A percentile compares a stretch with the other conserved stretches of the same genome.
Conservation (phyloP, 2,113 vertebrate species). For the Romanogobio albipinnatus region DNA sequence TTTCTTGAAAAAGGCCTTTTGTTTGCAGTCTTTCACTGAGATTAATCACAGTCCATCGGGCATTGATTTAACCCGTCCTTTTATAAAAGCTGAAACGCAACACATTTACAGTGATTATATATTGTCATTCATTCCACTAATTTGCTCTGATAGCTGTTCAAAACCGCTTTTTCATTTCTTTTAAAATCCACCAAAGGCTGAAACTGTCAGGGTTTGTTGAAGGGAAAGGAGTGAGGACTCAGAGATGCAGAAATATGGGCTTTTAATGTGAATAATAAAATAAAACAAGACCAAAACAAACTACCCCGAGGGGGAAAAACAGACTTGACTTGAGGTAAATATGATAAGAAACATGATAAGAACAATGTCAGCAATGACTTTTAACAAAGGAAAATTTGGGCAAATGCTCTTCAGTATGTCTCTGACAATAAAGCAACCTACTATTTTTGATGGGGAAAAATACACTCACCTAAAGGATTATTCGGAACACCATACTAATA, state of each 20-base stretch:
- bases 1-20: not conserved
- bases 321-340: too few relatives aligned
- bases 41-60: not conserved
- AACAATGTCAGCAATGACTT: not conserved
- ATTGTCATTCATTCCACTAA: not conserved
- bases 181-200: constrained; percentile 1
- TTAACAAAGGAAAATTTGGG: not conserved
- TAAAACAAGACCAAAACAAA: too few relatives aligned
- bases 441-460: not conserved
- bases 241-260: too few relatives aligned
- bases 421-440: not conserved
- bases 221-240: too few relatives aligned
- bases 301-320: too few relatives aligned
- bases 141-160: not conserved
- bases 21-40: not conserved
- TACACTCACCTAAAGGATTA: too few relatives aligned
- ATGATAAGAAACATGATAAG: not conserved
- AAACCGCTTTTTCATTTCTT: not conserved
- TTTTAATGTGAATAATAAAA: too few relatives aligned
- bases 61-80: not conserved
- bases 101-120: not conserved
- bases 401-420: not conserved
- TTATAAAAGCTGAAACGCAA: constrained; percentile 2
- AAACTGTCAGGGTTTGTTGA: too few relatives aligned
- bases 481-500: too few relatives aligned